These are phyloP conservation scores for Drosophila nasuta DNA, from an alignment of 1,140 invertebrate species.

Conservation along the genomic window DNA sequence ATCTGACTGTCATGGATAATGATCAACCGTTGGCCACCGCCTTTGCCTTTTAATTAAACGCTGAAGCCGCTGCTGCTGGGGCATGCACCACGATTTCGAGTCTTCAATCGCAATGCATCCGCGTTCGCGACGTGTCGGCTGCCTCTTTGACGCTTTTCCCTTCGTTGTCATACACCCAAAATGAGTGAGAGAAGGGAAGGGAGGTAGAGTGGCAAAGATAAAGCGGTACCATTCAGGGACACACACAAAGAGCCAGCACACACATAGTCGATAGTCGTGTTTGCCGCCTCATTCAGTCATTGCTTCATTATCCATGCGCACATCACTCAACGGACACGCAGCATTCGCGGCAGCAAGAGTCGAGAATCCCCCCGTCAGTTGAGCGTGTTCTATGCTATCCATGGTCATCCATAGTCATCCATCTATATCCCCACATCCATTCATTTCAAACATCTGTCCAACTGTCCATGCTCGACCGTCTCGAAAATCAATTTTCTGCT, in stretches of 20 bases:
- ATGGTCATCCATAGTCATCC: constrained; percentile 21
- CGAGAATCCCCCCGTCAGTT: neutral
- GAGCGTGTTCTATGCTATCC: constrained; percentile 2
- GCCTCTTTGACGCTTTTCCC: constrained; percentile 70
- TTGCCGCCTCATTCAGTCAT: constrained; percentile 64
- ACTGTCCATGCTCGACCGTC: constrained; percentile 20
- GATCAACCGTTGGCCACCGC: constrained; percentile 74
- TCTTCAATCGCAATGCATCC: constrained; percentile 21
- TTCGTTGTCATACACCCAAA: constrained; percentile 46
- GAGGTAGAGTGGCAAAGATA: constrained; percentile 11
- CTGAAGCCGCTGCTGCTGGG: constrained; percentile 57
- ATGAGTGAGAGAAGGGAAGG: neutral
- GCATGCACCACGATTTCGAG: constrained; percentile 18
- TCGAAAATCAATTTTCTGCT: constrained; percentile 64
- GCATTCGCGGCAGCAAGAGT: constrained; percentile 16
- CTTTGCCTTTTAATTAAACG: constrained; percentile 82
- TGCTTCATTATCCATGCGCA: constrained; percentile 80
- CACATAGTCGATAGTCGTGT: constrained; percentile 33
- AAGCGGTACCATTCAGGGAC: constrained; percentile 37
- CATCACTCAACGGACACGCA: constrained; percentile 72
- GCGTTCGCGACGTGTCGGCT: constrained; percentile 41
- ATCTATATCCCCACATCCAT: constrained; percentile 33
- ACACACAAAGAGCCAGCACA: constrained; percentile 42
- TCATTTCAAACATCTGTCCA: constrained; percentile 23
- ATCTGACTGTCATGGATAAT: constrained; percentile 76